Evolutionary conservation across 2,888 invertebrate genomes (phyloP).

Genomic region (Drosophila austrosaltans): DNA sequence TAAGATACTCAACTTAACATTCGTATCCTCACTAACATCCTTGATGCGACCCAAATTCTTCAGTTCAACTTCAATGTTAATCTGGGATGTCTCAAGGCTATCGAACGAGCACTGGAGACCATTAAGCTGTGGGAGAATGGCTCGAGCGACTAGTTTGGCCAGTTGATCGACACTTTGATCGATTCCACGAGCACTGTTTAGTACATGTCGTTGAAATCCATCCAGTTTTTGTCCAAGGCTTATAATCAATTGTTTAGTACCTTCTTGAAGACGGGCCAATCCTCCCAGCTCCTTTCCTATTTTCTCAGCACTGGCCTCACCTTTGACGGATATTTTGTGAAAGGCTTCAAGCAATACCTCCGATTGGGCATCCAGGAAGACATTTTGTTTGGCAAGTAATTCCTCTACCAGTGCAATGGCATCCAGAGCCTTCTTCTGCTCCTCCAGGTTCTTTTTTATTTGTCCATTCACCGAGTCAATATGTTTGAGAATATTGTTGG

Average conservation of each 20-base stretch:
- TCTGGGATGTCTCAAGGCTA: conserved; percentile 62
- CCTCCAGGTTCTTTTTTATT: conserved; percentile 39
- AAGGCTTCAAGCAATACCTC: conserved; percentile 37
- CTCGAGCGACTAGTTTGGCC: conserved; percentile 58
- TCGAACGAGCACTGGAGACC: conserved; percentile 61
- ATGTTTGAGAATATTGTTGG: conserved; percentile 40
- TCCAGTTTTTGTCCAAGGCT: conserved; percentile 53
- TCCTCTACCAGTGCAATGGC: conserved; percentile 36
- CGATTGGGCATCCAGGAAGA: conserved; percentile 30
- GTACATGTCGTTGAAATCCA: conserved; percentile 51
- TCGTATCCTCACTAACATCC: conserved; percentile 45
- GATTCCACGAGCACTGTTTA: conserved; percentile 41
- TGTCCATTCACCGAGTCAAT: conserved; percentile 38
- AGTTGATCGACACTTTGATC: conserved; percentile 53
- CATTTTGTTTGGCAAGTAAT: conserved; percentile 31
- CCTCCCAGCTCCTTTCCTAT: conserved; percentile 37
- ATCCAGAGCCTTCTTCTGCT: conserved; percentile 45
- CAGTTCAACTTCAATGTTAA: conserved; percentile 62
- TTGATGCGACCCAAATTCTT: conserved; percentile 48
- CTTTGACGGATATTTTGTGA: conserved; percentile 36
- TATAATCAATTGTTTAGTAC: conserved; percentile 49
- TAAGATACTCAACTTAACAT: conserved; percentile 37
- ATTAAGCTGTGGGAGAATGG: conserved; percentile 58
- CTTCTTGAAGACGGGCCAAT: conserved; percentile 42
- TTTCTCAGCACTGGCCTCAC: conserved; percentile 28